Conservation (phyloP, 1,140 invertebrate species). For the Bombus affinis region DNA sequence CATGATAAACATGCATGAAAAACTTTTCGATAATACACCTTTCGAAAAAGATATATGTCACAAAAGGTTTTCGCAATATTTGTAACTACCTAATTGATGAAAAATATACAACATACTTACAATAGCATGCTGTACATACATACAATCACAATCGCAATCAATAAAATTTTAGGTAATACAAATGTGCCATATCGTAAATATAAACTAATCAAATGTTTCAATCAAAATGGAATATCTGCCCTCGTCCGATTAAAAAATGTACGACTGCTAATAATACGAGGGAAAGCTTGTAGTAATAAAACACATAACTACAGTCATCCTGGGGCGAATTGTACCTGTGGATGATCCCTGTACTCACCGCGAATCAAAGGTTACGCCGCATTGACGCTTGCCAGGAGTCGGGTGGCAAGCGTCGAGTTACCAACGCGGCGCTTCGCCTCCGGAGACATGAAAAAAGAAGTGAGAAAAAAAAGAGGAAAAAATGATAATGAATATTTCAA, state of each 20-base stretch:
- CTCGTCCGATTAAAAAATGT: neutral
- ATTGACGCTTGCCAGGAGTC: slow-evolving; percentile 8
- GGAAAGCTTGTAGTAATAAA: neutral
- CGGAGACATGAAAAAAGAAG: neutral
- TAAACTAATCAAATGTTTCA: neutral
- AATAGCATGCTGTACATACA: neutral
- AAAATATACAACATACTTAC: too few species aligned
- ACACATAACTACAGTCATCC: neutral
- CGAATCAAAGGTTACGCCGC: slow-evolving; percentile 21
- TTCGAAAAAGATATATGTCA: neutral
- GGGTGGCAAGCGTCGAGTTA: slow-evolving; percentile 40
- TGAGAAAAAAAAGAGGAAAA: neutral
- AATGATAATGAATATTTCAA: slow-evolving; percentile 65
- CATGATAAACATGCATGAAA: neutral
- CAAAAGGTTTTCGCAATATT: neutral
- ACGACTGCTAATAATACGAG: neutral
- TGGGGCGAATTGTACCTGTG: slow-evolving; percentile 5
- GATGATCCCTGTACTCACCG: slow-evolving; percentile 31
- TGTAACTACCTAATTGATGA: neutral
- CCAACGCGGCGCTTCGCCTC: neutral
- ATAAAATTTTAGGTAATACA: neutral
- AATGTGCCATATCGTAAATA: neutral
- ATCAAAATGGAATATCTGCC: neutral
- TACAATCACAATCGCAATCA: neutral
- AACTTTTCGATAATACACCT: neutral